Percentiles rank a stretch among this genome's conserved stretches.
Evolutionary conservation across 2,888 invertebrate genomes (phyloP).

Genomic region (Pelosia muscerda): DNA sequence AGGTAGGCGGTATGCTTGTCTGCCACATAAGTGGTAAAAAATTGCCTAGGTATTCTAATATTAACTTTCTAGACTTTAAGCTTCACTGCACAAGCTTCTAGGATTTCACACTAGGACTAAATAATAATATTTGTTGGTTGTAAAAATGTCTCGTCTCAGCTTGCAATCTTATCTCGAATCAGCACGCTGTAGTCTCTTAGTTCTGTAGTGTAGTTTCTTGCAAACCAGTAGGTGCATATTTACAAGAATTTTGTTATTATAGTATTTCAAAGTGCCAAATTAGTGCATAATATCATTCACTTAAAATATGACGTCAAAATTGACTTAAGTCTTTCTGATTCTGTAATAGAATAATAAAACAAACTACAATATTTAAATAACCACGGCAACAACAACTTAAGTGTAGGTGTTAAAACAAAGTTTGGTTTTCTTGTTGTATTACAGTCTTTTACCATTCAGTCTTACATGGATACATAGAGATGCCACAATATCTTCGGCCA

Average conservation of each 20-base stretch:
- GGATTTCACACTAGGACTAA: conserved; percentile 38
- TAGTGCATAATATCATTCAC: conserved; percentile 13
- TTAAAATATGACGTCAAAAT: background rate
- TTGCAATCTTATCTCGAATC: conserved; percentile 28
- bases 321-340: background rate
- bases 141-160: conserved; percentile 31
- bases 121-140: conserved; percentile 15
- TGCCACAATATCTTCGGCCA: background rate
- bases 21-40: too few relatives aligned
- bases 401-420: too few relatives aligned
- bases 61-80: conserved; percentile 28
- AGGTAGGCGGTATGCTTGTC: too few relatives aligned
- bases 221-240: conserved; percentile 18
- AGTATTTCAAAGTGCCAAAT: conserved; percentile 46
- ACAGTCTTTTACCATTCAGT: too few relatives aligned
- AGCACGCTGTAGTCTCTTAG: conserved; percentile 29
- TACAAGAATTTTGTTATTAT: background rate
- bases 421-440: background rate
- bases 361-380: too few relatives aligned
- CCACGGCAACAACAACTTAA: too few relatives aligned
- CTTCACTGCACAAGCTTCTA: conserved; percentile 45
- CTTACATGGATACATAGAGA: background rate
- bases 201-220: conserved; percentile 29
- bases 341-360: background rate
- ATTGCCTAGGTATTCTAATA: background rate